Conservation (phyloP, 2,113 vertebrate genomes). For the Vanacampus margaritifer region DNA sequence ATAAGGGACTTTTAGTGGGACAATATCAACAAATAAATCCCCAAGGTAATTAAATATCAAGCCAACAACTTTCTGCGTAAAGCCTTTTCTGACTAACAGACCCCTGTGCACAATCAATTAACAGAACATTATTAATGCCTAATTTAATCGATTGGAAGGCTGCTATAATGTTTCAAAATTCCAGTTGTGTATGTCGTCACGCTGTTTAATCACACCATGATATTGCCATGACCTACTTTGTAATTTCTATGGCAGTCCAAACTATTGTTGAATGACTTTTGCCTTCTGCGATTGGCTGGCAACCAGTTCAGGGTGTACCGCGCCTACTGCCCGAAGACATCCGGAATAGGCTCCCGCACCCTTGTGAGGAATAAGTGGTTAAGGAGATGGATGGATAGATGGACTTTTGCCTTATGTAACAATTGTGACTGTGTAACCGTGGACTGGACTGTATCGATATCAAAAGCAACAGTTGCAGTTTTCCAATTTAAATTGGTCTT, state of each 20-base stretch:
- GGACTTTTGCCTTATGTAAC: neutral
- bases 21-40: conserved; percentile 65
- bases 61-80: conserved; percentile 53
- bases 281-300: no score
- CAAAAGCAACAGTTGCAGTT: neutral
- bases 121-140: conserved; percentile 58
- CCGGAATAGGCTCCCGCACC: no score
- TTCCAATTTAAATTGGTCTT: neutral
- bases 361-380: no score
- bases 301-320: no score
- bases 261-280: neutral
- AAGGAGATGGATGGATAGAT: no score
- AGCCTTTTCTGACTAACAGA: conserved; percentile 61
- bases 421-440: neutral
- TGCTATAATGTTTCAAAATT: neutral
- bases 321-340: no score
- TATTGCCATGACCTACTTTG: neutral
- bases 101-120: conserved; percentile 76
- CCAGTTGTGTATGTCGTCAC: neutral
- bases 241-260: conserved; percentile 22
- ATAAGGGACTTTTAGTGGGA: conserved; percentile 39
- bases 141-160: conserved; percentile 42
- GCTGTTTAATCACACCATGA: neutral
- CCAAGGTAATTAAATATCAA: conserved; percentile 70
- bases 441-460: neutral